Evolutionary conservation across 2,888 invertebrate species (phyloP).

Genomic region (Nebria brevicollis): DNA sequence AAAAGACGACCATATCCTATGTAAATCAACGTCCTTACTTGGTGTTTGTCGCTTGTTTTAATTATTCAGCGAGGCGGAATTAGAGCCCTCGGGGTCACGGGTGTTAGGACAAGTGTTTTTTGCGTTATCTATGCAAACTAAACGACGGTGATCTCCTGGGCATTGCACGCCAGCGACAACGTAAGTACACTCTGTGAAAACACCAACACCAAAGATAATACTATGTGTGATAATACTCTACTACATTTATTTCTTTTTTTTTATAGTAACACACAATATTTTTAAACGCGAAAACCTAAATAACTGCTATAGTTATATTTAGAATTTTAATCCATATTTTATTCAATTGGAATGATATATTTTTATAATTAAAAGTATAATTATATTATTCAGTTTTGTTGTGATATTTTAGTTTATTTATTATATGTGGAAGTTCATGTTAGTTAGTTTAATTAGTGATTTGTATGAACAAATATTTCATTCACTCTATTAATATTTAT

Average conservation of each 20-base stretch:
- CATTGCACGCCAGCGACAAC: slow-evolving; percentile 55
- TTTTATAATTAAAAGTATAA: not conserved
- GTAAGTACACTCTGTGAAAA: slow-evolving; percentile 49
- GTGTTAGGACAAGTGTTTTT: slow-evolving; percentile 62
- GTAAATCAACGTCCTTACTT: slow-evolving; percentile 52
- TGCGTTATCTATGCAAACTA: slow-evolving; percentile 60
- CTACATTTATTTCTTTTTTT: too few relatives aligned
- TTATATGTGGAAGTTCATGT: not conserved
- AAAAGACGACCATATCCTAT: slow-evolving; percentile 30
- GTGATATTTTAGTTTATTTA: not conserved
- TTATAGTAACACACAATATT: too few relatives aligned
- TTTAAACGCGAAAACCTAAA: too few relatives aligned
- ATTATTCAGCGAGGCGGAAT: slow-evolving; percentile 58
- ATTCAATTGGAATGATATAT: not conserved
- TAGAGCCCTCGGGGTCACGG: slow-evolving; percentile 58
- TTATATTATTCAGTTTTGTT: not conserved
- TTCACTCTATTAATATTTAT: not conserved
- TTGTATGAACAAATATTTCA: not conserved
- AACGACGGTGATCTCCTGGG: slow-evolving; percentile 58
- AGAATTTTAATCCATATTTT: not conserved
- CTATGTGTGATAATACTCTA: too few relatives aligned
- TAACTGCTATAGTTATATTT: too few relatives aligned
- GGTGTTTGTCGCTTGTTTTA: slow-evolving; percentile 57
- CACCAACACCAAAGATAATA: not conserved
- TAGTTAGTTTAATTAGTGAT: not conserved